A percentile compares a stretch with the other conserved stretches of the same genome.
Conservation (phyloP, 2,113 vertebrate genomes). For the Lota lota region DNA sequence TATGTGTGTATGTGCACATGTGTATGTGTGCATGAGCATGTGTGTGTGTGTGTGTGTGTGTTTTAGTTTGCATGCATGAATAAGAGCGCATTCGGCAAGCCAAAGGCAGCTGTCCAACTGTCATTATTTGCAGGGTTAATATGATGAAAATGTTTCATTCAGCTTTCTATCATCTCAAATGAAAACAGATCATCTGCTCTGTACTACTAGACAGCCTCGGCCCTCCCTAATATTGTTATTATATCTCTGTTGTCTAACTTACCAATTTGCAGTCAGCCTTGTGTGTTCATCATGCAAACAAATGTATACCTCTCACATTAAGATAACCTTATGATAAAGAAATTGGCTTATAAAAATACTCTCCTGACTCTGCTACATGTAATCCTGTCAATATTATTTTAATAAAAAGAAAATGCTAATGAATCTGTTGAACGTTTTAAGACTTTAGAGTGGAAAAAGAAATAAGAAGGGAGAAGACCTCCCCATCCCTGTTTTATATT, state of each 20-base stretch:
- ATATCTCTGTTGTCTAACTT: background rate
- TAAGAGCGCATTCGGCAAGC: background rate
- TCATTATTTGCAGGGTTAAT: constrained; percentile 10
- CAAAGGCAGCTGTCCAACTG: background rate
- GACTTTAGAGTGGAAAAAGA: constrained; percentile 20
- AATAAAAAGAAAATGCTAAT: background rate
- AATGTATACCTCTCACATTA: background rate
- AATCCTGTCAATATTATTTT: background rate
- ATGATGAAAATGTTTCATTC: constrained; percentile 20
- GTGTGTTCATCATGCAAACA: background rate
- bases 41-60: constrained; percentile 10
- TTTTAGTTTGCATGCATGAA: background rate
- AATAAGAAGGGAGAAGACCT: constrained; percentile 20
- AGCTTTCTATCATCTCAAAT: constrained; percentile 4
- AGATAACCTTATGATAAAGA: too few species aligned
- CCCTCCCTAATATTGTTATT: too few species aligned
- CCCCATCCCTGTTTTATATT: constrained; percentile 54
- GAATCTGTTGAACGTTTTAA: background rate
- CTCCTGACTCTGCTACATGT: background rate
- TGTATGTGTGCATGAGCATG: background rate
- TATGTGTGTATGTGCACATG: constrained; percentile 1
- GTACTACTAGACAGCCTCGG: background rate
- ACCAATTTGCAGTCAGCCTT: background rate
- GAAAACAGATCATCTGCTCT: constrained; percentile 8
- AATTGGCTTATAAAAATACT: background rate